These are phyloP conservation scores for Oconnorella tubifera DNA, from an alignment of 2,888 invertebrate species.

Conservation along the genomic window DNA sequence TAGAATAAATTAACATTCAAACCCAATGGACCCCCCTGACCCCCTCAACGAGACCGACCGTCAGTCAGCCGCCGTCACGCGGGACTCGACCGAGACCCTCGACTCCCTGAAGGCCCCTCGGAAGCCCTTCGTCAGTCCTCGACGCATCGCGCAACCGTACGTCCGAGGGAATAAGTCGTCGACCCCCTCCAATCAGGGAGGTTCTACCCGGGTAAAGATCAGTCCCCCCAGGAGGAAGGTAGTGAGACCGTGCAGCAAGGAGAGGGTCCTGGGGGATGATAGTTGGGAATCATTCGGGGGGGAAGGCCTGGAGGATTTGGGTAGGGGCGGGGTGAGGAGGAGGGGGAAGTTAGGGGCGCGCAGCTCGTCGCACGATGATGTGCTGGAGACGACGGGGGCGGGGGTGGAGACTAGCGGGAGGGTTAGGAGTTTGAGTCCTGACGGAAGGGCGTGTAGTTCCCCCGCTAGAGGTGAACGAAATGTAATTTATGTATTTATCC, in stretches of 20 bases:
- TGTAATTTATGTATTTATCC: too few relatives aligned
- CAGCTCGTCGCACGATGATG: not conserved
- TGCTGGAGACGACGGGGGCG: not conserved
- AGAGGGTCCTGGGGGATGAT: not conserved
- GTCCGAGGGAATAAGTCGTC: too few relatives aligned
- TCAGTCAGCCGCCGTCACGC: too few relatives aligned
- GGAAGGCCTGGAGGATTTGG: not conserved
- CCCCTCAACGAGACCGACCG: too few relatives aligned
- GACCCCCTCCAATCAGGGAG: not conserved
- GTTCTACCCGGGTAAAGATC: not conserved
- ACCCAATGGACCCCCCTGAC: too few relatives aligned
- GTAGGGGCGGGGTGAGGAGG: not conserved
- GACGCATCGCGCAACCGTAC: not conserved
- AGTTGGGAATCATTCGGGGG: constrained; percentile 1
- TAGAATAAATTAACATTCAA: too few relatives aligned
- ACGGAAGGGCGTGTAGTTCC: constrained; percentile 23
- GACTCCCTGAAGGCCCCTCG: too few relatives aligned
- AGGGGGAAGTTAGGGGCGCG: not conserved
- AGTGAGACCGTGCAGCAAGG: constrained; percentile 1
- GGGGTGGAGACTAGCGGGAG: constrained; percentile 12
- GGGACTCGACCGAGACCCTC: too few relatives aligned
- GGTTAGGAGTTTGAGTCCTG: constrained; percentile 18
- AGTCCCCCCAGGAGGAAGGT: constrained; percentile 1
- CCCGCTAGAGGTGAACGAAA: constrained; percentile 31
- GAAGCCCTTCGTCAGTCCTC: not conserved